A percentile compares a stretch with the other conserved stretches of the same genome.
Conservation (phyloP, 2,797 vertebrate genomes). For the Sciurus vulgaris region DNA sequence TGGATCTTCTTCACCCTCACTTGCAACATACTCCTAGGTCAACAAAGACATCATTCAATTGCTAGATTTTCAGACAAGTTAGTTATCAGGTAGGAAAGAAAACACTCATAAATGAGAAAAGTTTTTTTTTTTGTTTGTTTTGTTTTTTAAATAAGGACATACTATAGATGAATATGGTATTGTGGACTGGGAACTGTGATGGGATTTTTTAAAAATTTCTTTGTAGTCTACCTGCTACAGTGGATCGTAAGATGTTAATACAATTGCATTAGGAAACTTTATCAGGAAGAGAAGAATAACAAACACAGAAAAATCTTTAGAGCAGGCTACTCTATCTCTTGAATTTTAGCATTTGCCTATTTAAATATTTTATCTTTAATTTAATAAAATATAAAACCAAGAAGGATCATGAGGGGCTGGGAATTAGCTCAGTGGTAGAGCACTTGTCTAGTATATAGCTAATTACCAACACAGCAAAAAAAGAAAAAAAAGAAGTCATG, state of each 20-base stretch:
- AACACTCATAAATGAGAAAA: conserved; percentile 7
- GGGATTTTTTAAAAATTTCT: not conserved
- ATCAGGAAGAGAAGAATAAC: not conserved
- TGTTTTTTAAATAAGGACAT: conserved; percentile 22
- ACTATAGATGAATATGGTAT: not conserved
- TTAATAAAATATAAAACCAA: conserved; percentile 66
- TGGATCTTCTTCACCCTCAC: conserved; percentile 97
- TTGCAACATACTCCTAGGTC: conserved; percentile 95
- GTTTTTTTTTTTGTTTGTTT: not conserved
- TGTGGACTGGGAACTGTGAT: not conserved
- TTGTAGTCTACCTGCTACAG: not conserved
- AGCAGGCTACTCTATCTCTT: conserved; percentile 6
- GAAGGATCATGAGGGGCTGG: not conserved
- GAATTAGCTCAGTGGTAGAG: not conserved
- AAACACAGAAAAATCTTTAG: not conserved
- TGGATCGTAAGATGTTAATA: not conserved
- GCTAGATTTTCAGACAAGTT: conserved; percentile 32
- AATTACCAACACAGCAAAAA: not conserved
- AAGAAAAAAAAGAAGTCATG: not conserved
- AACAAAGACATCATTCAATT: conserved; percentile 73
- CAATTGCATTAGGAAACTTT: not conserved
- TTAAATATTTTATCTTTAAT: conserved; percentile 67
- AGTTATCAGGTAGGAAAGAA: conserved; percentile 48
- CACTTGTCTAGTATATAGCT: not conserved
- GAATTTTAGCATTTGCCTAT: conserved; percentile 21